phyloP scores from a whole-genome alignment of 2,113 vertebrate species.

The Nyctibius bracteatus region DNA sequence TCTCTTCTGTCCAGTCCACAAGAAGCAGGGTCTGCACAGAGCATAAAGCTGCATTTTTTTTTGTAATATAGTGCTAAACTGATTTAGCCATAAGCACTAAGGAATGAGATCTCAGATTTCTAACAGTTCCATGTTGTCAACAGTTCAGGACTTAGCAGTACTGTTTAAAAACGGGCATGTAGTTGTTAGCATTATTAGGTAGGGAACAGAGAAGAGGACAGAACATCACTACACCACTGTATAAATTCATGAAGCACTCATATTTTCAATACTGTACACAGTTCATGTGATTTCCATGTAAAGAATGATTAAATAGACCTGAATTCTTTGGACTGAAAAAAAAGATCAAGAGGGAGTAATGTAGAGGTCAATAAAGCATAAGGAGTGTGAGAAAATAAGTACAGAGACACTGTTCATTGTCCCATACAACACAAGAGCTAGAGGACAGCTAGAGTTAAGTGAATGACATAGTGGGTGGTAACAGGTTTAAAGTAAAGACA shows the following conservation, averaged over 20 bases:
- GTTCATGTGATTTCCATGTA: not conserved
- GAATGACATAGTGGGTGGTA: not conserved
- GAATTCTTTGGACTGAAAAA: not conserved
- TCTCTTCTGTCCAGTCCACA: not conserved
- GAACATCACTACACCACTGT: not conserved
- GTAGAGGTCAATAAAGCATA: not conserved
- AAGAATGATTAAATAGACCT: not conserved
- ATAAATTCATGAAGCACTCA: not conserved
- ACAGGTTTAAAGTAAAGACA: not conserved
- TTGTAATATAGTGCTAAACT: not conserved
- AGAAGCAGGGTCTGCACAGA: not conserved
- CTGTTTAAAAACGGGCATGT: not conserved
- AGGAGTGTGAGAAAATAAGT: not conserved
- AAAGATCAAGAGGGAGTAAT: not conserved
- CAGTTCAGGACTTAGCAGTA: not conserved
- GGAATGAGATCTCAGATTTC: not conserved
- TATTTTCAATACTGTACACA: not conserved
- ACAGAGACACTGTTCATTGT: not conserved
- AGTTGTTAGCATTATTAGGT: not conserved
- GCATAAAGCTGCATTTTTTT: not conserved
- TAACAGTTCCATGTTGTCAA: not conserved
- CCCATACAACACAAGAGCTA: not conserved
- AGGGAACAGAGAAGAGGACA: not conserved
- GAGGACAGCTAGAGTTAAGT: not conserved
- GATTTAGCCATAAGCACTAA: not conserved